These are phyloP conservation scores for Cheilosia scutellata DNA, from an alignment of 2,888 invertebrate genomes.

Conservation along the genomic window DNA sequence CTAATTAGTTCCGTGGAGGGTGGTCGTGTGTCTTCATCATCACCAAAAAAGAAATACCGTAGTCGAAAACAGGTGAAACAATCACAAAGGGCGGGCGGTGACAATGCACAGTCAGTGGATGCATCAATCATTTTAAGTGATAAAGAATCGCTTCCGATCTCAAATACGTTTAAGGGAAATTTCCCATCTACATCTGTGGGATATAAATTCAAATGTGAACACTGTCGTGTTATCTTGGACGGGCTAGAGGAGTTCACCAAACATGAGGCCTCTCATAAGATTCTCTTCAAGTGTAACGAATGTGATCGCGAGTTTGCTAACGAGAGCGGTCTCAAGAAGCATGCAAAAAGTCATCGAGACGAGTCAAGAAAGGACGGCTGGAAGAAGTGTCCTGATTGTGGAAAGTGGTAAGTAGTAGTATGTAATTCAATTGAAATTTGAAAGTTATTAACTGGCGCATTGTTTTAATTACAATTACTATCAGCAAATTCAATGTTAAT, in stretches of 20 bases:
- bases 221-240: conserved; percentile 80
- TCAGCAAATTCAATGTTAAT: too few species aligned
- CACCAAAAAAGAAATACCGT: conserved; percentile 63
- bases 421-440: too few species aligned
- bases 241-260: conserved; percentile 78
- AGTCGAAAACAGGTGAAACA: conserved; percentile 59
- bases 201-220: conserved; percentile 81
- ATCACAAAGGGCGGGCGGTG: conserved; percentile 13
- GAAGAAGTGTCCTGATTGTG: conserved; percentile 83
- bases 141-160: conserved; percentile 54
- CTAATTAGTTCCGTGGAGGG: conserved; percentile 6
- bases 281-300: conserved; percentile 80
- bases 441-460: too few species aligned
- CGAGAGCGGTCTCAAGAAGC: conserved; percentile 81
- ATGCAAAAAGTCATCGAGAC: conserved; percentile 82
- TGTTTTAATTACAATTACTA: too few species aligned
- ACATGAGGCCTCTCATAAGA: conserved; percentile 81
- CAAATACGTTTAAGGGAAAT: conserved; percentile 72
- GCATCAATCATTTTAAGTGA: conserved; percentile 11
- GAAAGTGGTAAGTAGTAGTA: conserved; percentile 81
- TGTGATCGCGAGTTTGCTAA: conserved; percentile 82
- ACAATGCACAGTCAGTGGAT: neutral
- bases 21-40: neutral
- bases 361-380: conserved; percentile 82
- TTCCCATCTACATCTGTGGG: conserved; percentile 73